phyloP scores from a whole-genome alignment of 2,888 invertebrate species.

The Chymomyza caudatula region DNA sequence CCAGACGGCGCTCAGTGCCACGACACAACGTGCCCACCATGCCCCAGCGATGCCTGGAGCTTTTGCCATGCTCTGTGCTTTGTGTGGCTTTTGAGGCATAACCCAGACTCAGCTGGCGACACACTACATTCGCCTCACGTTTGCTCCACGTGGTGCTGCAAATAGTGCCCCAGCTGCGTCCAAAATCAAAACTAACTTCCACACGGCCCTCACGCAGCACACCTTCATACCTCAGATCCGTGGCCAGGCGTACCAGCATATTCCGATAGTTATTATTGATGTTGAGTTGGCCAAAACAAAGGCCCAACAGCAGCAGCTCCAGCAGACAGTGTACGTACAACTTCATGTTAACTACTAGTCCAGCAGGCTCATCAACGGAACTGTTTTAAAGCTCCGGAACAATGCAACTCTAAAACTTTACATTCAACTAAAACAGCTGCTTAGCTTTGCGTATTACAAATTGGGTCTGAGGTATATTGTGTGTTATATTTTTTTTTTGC shows the following conservation, averaged over 20 bases:
- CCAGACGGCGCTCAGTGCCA: conserved; percentile 57
- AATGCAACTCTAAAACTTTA: conserved; percentile 9
- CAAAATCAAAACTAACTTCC: conserved; percentile 68
- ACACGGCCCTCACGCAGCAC: conserved; percentile 63
- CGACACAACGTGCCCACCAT: conserved; percentile 70
- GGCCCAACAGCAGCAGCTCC: conserved; percentile 21
- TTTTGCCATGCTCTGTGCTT: conserved; percentile 59
- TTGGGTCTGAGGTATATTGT: not conserved
- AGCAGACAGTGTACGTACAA: conserved; percentile 4
- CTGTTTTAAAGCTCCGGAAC: conserved; percentile 47
- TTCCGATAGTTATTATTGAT: conserved; percentile 49
- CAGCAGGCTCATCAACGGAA: not conserved
- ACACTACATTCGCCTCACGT: conserved; percentile 72
- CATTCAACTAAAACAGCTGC: not conserved
- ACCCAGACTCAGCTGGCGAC: conserved; percentile 65
- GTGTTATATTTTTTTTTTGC: not conserved
- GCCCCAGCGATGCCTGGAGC: conserved; percentile 50
- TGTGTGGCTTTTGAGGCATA: conserved; percentile 60
- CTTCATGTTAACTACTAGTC: not conserved
- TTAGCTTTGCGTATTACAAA: not conserved
- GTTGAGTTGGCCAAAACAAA: conserved; percentile 16
- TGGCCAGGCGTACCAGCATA: conserved; percentile 62
- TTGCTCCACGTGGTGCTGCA: conserved; percentile 67
- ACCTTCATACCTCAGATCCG: not conserved
- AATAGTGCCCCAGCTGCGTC: conserved; percentile 67